Evolutionary conservation across 2,888 invertebrate genomes (phyloP).

Genomic region (Sialis fuliginosa): DNA sequence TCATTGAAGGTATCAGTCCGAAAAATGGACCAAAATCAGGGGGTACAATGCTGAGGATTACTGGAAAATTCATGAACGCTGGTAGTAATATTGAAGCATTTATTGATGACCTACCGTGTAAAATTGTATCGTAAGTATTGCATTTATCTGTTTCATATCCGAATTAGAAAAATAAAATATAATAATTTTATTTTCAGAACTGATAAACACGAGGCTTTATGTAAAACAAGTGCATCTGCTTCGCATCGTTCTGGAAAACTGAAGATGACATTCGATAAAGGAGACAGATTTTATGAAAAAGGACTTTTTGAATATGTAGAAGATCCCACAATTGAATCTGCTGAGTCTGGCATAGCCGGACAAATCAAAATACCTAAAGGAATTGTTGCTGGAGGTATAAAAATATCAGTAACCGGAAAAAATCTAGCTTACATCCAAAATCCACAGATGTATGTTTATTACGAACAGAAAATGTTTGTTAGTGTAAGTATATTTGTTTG

Average conservation of each 20-base stretch:
- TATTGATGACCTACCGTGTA: constrained; percentile 72
- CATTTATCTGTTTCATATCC: neutral
- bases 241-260: constrained; percentile 49
- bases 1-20: constrained; percentile 70
- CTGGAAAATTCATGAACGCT: constrained; percentile 86
- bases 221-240: constrained; percentile 64
- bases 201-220: constrained; percentile 61
- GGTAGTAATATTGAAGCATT: constrained; percentile 83
- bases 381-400: constrained; percentile 84
- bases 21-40: constrained; percentile 85
- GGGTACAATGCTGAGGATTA: constrained; percentile 80
- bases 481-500: constrained; percentile 34
- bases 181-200: constrained; percentile 30
- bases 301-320: constrained; percentile 75
- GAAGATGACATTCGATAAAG: constrained; percentile 72
- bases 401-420: constrained; percentile 73
- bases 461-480: constrained; percentile 61
- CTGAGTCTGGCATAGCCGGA: constrained; percentile 62
- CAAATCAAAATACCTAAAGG: constrained; percentile 71
- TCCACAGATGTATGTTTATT: constrained; percentile 86
- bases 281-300: constrained; percentile 57
- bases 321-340: constrained; percentile 72
- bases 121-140: constrained; percentile 41
- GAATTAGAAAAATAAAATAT: neutral
- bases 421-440: constrained; percentile 81